These are phyloP conservation scores for Microcebus jonahi DNA, from an alignment of 2,113 vertebrate species.

Conservation along the genomic window DNA sequence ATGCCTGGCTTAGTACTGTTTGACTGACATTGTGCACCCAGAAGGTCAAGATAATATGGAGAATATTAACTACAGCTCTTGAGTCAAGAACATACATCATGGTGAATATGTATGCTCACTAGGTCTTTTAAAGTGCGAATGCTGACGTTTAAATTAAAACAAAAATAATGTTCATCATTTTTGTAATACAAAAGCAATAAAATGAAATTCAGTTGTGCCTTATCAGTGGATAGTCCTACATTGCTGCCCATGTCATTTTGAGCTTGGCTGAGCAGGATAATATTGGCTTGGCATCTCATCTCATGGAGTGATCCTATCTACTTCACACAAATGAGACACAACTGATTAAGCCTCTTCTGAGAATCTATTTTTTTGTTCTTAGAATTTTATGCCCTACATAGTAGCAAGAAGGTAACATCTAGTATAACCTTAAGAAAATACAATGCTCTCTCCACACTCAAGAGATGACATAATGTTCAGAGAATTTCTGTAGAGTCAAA, in stretches of 20 bases:
- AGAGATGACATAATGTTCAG: neutral
- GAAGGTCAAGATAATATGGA: neutral
- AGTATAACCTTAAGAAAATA: neutral
- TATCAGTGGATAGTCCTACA: neutral
- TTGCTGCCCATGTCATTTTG: neutral
- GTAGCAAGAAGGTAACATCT: neutral
- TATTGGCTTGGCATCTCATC: neutral
- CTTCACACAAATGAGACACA: neutral
- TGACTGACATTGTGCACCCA: neutral
- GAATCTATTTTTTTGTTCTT: neutral
- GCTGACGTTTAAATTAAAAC: constrained; percentile 13
- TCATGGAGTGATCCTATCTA: neutral
- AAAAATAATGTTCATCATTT: neutral
- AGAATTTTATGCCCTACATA: neutral
- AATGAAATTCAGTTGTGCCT: neutral
- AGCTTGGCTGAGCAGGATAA: neutral
- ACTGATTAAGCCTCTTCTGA: neutral
- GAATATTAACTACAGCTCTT: neutral
- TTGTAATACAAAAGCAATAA: neutral
- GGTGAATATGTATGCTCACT: neutral
- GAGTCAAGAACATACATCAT: neutral
- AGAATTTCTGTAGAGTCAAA: neutral
- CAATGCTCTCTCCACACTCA: neutral
- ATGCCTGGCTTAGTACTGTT: neutral
- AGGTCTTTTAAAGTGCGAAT: neutral